These are phyloP conservation scores for Notothenia coriiceps DNA, from an alignment of 2,113 vertebrate genomes.

Conservation along the genomic window DNA sequence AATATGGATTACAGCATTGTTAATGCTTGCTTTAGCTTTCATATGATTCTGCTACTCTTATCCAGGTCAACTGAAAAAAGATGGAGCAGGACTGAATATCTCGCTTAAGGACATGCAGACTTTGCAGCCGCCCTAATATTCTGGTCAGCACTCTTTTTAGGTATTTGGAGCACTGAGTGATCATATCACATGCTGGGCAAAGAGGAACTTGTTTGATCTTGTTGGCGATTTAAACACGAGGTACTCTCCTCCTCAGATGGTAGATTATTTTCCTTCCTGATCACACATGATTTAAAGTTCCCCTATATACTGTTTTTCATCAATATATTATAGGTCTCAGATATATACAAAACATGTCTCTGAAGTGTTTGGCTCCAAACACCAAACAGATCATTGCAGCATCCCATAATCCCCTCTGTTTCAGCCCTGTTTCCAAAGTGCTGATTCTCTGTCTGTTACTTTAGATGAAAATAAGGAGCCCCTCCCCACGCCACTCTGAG, in stretches of 20 bases:
- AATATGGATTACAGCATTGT: background rate
- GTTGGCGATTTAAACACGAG: background rate
- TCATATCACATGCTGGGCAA: slow-evolving; percentile 15
- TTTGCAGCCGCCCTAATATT: slow-evolving; percentile 29
- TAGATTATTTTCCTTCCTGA: background rate
- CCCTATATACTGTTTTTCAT: too few species aligned
- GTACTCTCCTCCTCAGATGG: background rate
- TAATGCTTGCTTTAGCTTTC: background rate
- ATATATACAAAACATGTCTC: too few species aligned
- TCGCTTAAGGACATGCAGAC: slow-evolving; percentile 1
- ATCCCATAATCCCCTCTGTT: too few species aligned
- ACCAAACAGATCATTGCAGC: too few species aligned
- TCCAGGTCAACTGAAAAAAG: background rate
- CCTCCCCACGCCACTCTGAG: too few species aligned
- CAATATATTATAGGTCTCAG: too few species aligned
- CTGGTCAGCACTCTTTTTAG: slow-evolving; percentile 7
- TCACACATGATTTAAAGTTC: too few species aligned
- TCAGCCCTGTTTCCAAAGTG: too few species aligned
- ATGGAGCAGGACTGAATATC: background rate
- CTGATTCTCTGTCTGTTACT: too few species aligned
- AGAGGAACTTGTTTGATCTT: background rate
- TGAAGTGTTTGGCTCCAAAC: too few species aligned
- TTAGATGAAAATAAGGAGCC: too few species aligned
- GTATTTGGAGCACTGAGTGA: slow-evolving; percentile 19
- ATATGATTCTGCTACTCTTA: background rate